Base-by-base conservation (phyloP, 1,140 invertebrate species). In the Dendroctonus ponderosae region DNA sequence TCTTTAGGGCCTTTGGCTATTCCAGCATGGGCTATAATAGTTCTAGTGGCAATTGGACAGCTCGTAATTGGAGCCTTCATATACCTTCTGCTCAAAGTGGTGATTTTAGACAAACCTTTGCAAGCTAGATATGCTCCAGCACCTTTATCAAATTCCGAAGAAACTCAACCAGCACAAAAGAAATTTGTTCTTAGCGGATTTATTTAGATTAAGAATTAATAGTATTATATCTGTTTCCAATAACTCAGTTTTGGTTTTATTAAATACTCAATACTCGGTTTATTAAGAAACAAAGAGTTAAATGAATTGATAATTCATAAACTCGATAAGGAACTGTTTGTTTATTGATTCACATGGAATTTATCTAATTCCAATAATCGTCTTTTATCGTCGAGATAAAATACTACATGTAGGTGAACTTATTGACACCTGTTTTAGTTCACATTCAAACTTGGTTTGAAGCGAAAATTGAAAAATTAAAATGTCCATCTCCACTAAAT, bases 11-110 rank as follows among this genome's bases (percentile, higher is more conserved):
- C 83, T 37, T 84, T 84, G 49, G 82, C 83, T 6, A 84, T 91
- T 70, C 89, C 89, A 60, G 87, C 88, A 0, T 91, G 89, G 89
- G 85, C 86, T 0, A 84, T 90, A 53, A 84, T 89, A 38, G 68
- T 89, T 5, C 74, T 90, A 62, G 80, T 87, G 12, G 89, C 86
- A 12, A 75, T 90, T 2, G 83, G 80, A 14, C 86, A 90, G 81
- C 71, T 91, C 9, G 11, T 87, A 3, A 70, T 86, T 3, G 89
- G 89, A 44, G 89, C 81, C 6, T 80, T 87, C 37, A 71, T 90
- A 0, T 92, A 89, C 60, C 76, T 85, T 0, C 71, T 88, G 3
- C 80, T 91, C 79, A 86, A 86, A 66, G 90, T 88, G 77, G 76
- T 85, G 6, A 83, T 91, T 9, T 63, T 85, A 9, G 80, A 82